Evolutionary conservation across 30 jellyfish, hydroid and myxozoan genomes (phyloP).

Genomic region (Pseudorhiza aurosa): DNA sequence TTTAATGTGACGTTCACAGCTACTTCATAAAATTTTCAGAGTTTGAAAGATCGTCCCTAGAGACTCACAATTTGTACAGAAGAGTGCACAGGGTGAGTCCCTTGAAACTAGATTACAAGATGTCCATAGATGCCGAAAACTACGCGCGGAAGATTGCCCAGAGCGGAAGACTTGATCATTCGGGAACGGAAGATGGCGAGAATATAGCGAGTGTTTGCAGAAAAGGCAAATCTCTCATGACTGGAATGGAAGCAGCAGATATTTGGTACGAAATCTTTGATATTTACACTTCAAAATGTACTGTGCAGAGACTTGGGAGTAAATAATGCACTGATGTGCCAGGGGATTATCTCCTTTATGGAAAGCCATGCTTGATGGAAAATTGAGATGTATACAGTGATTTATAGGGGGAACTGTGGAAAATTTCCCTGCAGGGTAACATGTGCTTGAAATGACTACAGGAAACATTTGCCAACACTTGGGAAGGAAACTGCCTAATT

Average conservation of each 20-base stretch:
- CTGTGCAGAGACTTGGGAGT: too few species aligned
- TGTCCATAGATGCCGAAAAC: conserved; percentile 89
- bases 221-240: conserved; percentile 64
- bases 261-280: conserved; percentile 66
- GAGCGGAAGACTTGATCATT: conserved; percentile 84
- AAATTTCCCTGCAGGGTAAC: too few species aligned
- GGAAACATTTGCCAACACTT: too few species aligned
- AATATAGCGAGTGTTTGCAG: conserved; percentile 95
- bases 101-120: conserved; percentile 60
- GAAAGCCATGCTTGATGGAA: too few species aligned
- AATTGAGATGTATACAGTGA: too few species aligned
- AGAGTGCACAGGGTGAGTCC: conserved; percentile 76
- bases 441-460: too few species aligned
- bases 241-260: conserved; percentile 91
- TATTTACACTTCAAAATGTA: background rate
- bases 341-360: too few species aligned
- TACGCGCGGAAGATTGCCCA: conserved; percentile 90
- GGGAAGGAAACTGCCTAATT: too few species aligned
- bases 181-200: conserved; percentile 96
- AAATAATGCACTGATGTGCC: too few species aligned
- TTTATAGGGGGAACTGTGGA: too few species aligned
- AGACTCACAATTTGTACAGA: conserved; percentile 87
- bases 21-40: conserved; percentile 25
- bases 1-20: background rate
- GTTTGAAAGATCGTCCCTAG: conserved; percentile 74